Percentiles rank a stretch among this genome's conserved stretches.
phyloP scores from a whole-genome alignment of 2,888 invertebrate genomes.

The Punctoribates punctum region DNA sequence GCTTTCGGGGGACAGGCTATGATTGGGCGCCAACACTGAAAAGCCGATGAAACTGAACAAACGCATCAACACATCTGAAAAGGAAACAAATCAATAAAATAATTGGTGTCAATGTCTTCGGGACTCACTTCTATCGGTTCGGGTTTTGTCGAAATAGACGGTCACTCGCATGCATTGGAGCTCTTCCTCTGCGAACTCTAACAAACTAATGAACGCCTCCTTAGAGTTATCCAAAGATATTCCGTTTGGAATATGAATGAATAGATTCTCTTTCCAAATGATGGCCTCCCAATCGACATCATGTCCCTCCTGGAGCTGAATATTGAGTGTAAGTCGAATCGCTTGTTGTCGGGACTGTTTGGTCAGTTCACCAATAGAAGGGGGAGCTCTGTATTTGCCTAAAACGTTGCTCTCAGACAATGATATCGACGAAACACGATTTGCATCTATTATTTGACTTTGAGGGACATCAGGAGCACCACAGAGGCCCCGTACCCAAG shows the following conservation, averaged over 20 bases:
- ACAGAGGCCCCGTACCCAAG: constrained; percentile 44
- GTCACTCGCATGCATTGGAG: constrained; percentile 75
- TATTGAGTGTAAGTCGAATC: constrained; percentile 45
- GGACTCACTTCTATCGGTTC: constrained; percentile 67
- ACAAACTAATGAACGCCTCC: constrained; percentile 86
- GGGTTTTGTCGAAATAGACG: constrained; percentile 75
- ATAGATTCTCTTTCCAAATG: constrained; percentile 71
- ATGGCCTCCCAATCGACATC: constrained; percentile 70
- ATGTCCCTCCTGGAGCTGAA: constrained; percentile 46
- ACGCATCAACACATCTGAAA: constrained; percentile 72
- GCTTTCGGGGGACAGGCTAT: constrained; percentile 68
- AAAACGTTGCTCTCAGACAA: constrained; percentile 20
- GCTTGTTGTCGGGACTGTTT: constrained; percentile 46
- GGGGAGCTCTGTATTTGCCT: constrained; percentile 31
- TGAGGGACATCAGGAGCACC: constrained; percentile 45
- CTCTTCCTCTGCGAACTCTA: constrained; percentile 93
- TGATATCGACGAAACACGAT: constrained; percentile 39
- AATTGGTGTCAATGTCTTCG: neutral
- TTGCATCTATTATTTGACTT: constrained; percentile 6
- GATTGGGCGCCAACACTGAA: constrained; percentile 75
- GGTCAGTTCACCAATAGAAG: constrained; percentile 45
- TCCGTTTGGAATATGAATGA: constrained; percentile 80
- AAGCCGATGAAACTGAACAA: constrained; percentile 98
- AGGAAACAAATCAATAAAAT: neutral
- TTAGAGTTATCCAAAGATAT: constrained; percentile 86